Conservation (phyloP, 2,888 invertebrate genomes). For the Zootermopsis nevadensis region DNA sequence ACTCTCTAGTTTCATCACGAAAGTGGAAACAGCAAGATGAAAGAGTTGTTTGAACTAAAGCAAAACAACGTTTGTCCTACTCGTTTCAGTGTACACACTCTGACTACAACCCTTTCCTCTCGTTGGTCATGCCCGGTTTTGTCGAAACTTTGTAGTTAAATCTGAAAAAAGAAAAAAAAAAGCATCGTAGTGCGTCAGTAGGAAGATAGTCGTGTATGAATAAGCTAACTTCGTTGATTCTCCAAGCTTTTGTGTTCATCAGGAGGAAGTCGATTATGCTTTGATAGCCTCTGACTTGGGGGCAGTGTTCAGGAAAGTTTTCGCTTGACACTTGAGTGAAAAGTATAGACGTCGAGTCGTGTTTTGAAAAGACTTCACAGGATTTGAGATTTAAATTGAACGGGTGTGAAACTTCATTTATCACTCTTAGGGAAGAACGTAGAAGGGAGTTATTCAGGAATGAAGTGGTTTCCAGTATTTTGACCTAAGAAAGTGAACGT, state of each 20-base stretch:
- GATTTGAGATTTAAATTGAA: neutral
- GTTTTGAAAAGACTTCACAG: neutral
- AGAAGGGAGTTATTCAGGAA: too few relatives aligned
- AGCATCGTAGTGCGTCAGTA: constrained; percentile 29
- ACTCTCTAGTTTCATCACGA: constrained; percentile 31
- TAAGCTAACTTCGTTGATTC: neutral
- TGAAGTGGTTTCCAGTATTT: too few relatives aligned
- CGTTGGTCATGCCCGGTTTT: constrained; percentile 18
- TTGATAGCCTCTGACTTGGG: neutral
- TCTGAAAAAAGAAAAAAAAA: too few relatives aligned
- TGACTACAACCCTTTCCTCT: constrained; percentile 7
- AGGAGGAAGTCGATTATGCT: constrained; percentile 28
- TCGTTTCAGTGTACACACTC: neutral
- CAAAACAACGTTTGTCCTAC: constrained; percentile 29
- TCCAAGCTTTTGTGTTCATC: constrained; percentile 6
- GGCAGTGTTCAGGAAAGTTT: neutral
- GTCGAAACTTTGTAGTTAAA: constrained; percentile 33
- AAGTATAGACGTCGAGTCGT: neutral
- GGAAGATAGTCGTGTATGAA: neutral
- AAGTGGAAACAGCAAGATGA: constrained; percentile 38
- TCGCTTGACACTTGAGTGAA: neutral
- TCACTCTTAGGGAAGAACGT: too few relatives aligned
- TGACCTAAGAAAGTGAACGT: too few relatives aligned
- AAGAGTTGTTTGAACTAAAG: constrained; percentile 43
- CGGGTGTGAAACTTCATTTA: too few relatives aligned